Evolutionary conservation across 2,113 vertebrate species (phyloP).

Genomic region (Strix uralensis): DNA sequence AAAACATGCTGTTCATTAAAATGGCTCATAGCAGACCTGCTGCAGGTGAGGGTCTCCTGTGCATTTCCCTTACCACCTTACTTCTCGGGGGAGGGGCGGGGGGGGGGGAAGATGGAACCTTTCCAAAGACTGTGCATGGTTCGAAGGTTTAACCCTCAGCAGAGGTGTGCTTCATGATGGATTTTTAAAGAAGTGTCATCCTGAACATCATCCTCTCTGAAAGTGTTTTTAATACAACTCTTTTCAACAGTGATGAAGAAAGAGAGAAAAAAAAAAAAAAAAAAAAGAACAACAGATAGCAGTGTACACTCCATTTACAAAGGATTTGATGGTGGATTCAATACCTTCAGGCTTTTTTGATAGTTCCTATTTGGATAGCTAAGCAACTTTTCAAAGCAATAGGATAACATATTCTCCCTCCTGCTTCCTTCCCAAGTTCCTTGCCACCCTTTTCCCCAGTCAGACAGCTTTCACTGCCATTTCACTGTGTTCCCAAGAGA

Average conservation of each 20-base stretch:
- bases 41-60: neutral
- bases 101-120: neutral
- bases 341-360: neutral
- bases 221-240: neutral
- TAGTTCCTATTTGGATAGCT: neutral
- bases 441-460: neutral
- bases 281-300: neutral
- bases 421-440: neutral
- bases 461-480: neutral
- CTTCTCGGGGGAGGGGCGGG: neutral
- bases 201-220: neutral
- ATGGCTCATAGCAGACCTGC: neutral
- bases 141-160: neutral
- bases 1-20: neutral
- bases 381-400: neutral
- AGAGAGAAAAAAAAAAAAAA: neutral
- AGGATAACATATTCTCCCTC: neutral
- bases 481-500: neutral
- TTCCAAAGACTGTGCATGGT: neutral
- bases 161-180: rapidly evolving
- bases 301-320: neutral
- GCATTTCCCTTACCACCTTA: neutral
- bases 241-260: neutral
- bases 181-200: neutral
- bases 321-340: neutral